Percentiles rank a stretch among this genome's conserved stretches.
Evolutionary conservation across 2,888 invertebrate species (phyloP).

Genomic region (Pterobdella sp.): DNA sequence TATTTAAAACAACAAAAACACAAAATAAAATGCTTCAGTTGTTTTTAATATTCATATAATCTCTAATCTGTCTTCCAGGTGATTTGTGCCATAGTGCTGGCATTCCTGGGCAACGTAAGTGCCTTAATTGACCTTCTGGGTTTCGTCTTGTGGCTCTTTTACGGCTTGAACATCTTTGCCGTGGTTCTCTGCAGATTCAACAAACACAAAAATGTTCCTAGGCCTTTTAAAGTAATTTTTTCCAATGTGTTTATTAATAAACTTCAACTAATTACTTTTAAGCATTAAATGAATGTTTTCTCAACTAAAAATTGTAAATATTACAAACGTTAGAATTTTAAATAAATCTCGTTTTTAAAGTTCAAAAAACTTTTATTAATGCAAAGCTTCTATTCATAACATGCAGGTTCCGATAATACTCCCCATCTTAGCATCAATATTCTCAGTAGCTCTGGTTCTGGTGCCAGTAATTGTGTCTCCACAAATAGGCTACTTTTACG

Average conservation of each 20-base stretch:
- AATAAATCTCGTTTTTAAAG: too few species aligned
- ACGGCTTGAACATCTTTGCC: constrained; percentile 86
- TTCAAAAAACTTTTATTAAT: too few species aligned
- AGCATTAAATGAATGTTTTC: too few species aligned
- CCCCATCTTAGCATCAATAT: constrained; percentile 77
- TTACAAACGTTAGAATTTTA: too few species aligned
- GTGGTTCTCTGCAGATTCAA: constrained; percentile 75
- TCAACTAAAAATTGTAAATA: too few species aligned
- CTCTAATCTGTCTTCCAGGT: background rate
- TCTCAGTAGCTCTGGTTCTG: constrained; percentile 82
- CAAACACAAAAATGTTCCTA: constrained; percentile 8
- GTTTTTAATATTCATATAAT: too few species aligned
- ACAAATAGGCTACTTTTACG: constrained; percentile 88
- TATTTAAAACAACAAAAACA: too few species aligned
- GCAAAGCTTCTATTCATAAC: background rate
- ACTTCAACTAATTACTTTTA: too few species aligned
- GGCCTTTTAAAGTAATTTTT: constrained; percentile 18
- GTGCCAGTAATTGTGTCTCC: constrained; percentile 88
- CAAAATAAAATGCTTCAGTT: too few species aligned
- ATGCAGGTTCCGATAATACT: constrained; percentile 62
- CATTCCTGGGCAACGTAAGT: constrained; percentile 83
- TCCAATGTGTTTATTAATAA: too few species aligned
- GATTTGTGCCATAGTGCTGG: constrained; percentile 63
- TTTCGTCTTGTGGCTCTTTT: constrained; percentile 95
- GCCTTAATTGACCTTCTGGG: constrained; percentile 94